These are phyloP conservation scores for Halcyon senegalensis DNA, from an alignment of 2,113 vertebrate genomes.

Conservation along the genomic window DNA sequence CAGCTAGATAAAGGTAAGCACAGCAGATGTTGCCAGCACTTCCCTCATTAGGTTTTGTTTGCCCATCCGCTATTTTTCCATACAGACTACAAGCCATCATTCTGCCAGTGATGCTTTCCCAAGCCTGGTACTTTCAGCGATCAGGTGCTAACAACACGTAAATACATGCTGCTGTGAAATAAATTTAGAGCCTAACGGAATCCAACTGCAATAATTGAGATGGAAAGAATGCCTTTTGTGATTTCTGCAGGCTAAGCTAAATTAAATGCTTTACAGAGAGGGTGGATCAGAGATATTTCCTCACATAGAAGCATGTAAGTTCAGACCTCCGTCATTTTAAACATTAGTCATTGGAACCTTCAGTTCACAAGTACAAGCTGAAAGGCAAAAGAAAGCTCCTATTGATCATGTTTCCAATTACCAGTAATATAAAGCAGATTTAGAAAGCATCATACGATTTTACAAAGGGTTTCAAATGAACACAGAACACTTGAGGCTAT, in stretches of 20 bases:
- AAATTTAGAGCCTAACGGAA: constrained; percentile 25
- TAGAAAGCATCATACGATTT: neutral
- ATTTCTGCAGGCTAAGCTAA: constrained; percentile 30
- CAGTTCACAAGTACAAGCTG: neutral
- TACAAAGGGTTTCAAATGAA: neutral
- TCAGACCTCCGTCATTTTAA: neutral
- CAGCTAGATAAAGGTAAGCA: constrained; percentile 15
- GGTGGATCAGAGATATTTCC: neutral
- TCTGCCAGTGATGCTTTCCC: neutral
- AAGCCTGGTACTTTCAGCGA: constrained; percentile 7
- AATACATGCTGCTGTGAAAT: neutral
- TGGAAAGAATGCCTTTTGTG: constrained; percentile 10
- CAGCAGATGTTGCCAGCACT: constrained; percentile 5
- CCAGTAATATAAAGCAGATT: neutral
- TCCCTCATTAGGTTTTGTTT: neutral
- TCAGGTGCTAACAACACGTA: constrained; percentile 39
- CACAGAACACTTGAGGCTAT: neutral
- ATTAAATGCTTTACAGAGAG: neutral
- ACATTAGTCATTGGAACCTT: neutral
- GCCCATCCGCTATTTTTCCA: neutral
- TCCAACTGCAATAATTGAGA: constrained; percentile 30
- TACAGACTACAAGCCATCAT: neutral
- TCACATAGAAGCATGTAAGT: neutral
- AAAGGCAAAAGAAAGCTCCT: neutral
- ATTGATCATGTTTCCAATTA: neutral